Evolutionary conservation across 2,888 invertebrate genomes (phyloP).

Genomic region (Coenonympha arcania): DNA sequence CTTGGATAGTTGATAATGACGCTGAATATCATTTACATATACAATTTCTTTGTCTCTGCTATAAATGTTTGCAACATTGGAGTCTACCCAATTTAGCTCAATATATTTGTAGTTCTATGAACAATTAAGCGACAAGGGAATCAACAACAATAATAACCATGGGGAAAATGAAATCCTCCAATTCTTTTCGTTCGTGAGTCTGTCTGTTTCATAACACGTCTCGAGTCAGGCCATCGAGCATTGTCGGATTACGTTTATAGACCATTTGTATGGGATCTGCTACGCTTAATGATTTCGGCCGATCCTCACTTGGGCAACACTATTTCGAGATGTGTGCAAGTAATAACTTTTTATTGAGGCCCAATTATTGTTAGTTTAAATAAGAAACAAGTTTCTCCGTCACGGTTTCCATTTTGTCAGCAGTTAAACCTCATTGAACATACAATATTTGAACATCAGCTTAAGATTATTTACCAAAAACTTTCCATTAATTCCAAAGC

Average conservation of each 20-base stretch:
- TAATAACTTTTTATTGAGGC: slow-evolving; percentile 45
- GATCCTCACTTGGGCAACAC: slow-evolving; percentile 45
- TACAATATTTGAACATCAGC: background rate
- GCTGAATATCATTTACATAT: slow-evolving; percentile 17
- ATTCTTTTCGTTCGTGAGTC: slow-evolving; percentile 26
- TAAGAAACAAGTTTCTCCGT: slow-evolving; percentile 23
- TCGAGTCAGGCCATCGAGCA: slow-evolving; percentile 53
- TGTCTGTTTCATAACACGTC: slow-evolving; percentile 44
- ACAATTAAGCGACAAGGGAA: background rate
- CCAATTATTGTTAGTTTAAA: slow-evolving; percentile 28
- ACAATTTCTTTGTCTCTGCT: slow-evolving; percentile 15
- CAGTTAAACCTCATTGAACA: background rate
- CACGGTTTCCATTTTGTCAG: slow-evolving; percentile 9
- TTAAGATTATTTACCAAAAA: background rate
- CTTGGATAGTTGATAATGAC: slow-evolving; percentile 20
- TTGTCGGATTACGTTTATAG: slow-evolving; percentile 66
- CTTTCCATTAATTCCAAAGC: background rate
- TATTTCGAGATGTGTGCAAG: slow-evolving; percentile 41
- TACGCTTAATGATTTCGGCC: slow-evolving; percentile 62
- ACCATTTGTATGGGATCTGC: slow-evolving; percentile 65
- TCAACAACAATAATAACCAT: background rate
- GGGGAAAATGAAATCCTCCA: background rate
- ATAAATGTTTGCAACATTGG: background rate
- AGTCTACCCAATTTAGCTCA: background rate
- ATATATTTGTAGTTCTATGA: background rate